Evolutionary conservation across 2,113 vertebrate genomes (phyloP).

Genomic region (Myrmecophaga tridactyla): DNA sequence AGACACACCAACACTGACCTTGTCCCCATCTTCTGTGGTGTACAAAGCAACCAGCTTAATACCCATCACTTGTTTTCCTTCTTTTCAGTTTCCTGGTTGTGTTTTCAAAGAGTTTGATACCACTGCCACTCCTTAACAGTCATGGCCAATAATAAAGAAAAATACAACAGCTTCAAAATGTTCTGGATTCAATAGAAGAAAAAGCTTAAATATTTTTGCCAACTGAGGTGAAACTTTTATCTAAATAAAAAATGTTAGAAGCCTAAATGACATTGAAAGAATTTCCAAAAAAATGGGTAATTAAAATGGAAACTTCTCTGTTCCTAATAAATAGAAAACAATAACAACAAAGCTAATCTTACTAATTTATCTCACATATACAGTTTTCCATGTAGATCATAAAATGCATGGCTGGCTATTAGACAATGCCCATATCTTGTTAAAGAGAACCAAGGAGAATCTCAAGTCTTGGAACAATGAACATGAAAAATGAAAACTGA

Average conservation of each 20-base stretch:
- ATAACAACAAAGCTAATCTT: neutral
- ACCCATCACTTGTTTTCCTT: neutral
- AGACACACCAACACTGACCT: neutral
- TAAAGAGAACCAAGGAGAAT: neutral
- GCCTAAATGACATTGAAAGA: neutral
- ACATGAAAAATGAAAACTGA: neutral
- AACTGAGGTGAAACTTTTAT: neutral
- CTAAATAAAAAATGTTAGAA: neutral
- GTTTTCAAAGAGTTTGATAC: neutral
- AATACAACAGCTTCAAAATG: neutral
- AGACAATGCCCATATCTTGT: neutral
- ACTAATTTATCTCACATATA: neutral
- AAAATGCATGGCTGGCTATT: neutral
- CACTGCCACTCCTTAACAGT: neutral
- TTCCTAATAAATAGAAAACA: neutral
- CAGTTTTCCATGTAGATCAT: neutral
- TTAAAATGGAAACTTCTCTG: neutral
- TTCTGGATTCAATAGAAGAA: neutral
- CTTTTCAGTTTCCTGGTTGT: neutral
- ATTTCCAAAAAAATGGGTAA: slow-evolving; percentile 14
- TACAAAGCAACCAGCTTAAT: neutral
- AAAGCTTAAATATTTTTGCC: neutral
- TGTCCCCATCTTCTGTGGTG: neutral
- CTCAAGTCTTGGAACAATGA: neutral
- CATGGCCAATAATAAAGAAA: neutral